These are phyloP conservation scores for Hypolimnas misippus DNA, from an alignment of 2,888 invertebrate genomes.

Conservation along the genomic window DNA sequence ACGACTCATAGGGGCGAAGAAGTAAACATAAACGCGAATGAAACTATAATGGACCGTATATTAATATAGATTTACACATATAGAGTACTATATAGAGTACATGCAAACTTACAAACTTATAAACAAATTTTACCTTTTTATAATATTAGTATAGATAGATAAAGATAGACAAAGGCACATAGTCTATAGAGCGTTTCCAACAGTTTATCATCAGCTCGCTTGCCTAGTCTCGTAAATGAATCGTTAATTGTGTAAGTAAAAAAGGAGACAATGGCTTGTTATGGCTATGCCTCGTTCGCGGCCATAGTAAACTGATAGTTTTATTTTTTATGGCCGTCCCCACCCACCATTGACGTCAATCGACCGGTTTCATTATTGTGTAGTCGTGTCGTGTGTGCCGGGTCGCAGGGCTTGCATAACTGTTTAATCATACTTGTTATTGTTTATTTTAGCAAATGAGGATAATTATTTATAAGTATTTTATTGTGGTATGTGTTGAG, in stretches of 20 bases:
- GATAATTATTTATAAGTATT: constrained; percentile 8
- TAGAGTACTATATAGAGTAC: no score
- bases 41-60: no score
- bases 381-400: constrained; percentile 53
- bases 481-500: neutral
- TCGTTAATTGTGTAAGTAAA: constrained; percentile 48
- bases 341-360: constrained; percentile 81
- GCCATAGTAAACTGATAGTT: constrained; percentile 77
- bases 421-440: constrained; percentile 24
- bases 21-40: no score
- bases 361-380: constrained; percentile 59
- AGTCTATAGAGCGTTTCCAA: neutral
- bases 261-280: constrained; percentile 70
- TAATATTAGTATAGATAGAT: no score
- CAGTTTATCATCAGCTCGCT: neutral
- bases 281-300: constrained; percentile 61
- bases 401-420: constrained; percentile 45
- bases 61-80: no score
- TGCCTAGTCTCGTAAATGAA: constrained; percentile 24
- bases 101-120: no score
- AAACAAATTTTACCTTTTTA: no score
- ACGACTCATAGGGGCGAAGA: no score
- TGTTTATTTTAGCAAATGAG: constrained; percentile 19
- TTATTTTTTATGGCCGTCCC: constrained; percentile 70
- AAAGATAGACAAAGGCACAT: no score